Evolutionary conservation across 2,113 vertebrate species (phyloP).

Genomic region (Odocoileus virginianus): DNA sequence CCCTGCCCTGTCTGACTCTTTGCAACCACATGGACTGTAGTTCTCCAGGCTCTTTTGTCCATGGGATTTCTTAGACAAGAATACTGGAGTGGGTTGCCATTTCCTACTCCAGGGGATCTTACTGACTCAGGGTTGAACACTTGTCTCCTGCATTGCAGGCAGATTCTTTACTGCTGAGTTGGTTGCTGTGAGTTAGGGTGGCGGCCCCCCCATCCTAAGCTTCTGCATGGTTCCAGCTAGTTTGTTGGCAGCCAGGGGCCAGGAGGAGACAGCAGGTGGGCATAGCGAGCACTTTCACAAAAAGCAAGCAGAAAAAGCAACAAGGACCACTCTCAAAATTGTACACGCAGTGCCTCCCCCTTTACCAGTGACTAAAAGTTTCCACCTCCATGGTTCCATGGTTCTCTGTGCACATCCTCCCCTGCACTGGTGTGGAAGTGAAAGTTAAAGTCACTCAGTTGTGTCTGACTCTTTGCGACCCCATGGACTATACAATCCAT

Average conservation of each 20-base stretch:
- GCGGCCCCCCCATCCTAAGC: not conserved
- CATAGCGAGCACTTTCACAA: not conserved
- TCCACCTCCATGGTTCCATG: rapidly evolving
- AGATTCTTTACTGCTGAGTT: not conserved
- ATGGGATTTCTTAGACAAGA: not conserved
- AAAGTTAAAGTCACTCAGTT: no score
- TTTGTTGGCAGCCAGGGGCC: not conserved
- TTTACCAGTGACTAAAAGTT: rapidly evolving
- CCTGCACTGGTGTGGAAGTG: not conserved
- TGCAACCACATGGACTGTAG: not conserved
- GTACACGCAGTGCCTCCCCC: rapidly evolving
- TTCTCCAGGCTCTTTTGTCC: not conserved
- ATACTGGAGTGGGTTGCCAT: not conserved
- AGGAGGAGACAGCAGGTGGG: not conserved
- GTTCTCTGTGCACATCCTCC: not conserved
- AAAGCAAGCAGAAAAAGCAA: not conserved
- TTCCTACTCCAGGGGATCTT: not conserved
- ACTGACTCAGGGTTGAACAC: not conserved
- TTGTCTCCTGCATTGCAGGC: not conserved
- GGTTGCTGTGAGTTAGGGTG: not conserved
- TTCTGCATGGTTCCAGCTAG: not conserved
- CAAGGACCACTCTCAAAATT: not conserved
- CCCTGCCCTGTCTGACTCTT: not conserved
- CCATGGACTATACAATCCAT: no score
- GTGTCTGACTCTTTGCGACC: no score